Conservation (phyloP, 2,797 vertebrate species). For the Malurus splendens region DNA sequence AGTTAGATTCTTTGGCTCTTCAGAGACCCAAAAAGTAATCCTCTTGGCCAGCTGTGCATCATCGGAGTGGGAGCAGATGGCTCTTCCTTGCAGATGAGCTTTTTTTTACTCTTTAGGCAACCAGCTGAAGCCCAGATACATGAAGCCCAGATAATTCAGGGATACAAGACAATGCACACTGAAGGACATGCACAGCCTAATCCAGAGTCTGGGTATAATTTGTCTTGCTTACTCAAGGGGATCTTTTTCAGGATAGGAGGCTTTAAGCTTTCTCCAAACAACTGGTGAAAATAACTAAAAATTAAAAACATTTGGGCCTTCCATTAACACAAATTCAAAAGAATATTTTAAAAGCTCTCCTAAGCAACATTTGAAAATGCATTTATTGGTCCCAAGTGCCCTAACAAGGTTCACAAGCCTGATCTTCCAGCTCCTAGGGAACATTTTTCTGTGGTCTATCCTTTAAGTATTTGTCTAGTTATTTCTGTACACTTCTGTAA, state of each 20-base stretch:
- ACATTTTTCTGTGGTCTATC: background rate
- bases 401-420: background rate
- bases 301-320: background rate
- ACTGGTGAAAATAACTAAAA: background rate
- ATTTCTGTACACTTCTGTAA: background rate
- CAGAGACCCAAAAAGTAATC: background rate
- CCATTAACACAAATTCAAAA: background rate
- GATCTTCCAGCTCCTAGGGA: background rate
- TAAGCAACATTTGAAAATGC: background rate
- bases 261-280: background rate
- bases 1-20: conserved; percentile 1
- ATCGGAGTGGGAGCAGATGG: conserved; percentile 1
- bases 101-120: background rate
- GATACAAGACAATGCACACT: background rate
- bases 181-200: background rate
- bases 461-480: background rate
- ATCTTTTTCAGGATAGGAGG: background rate
- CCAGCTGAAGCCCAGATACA: background rate
- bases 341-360: background rate
- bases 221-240: background rate
- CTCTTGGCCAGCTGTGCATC: conserved; percentile 18
- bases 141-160: background rate
- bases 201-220: background rate
- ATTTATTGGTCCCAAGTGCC: background rate
- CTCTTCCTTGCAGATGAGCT: background rate